These are phyloP conservation scores for Myotis vivesi DNA, from an alignment of 2,797 vertebrate genomes.

Conservation along the genomic window DNA sequence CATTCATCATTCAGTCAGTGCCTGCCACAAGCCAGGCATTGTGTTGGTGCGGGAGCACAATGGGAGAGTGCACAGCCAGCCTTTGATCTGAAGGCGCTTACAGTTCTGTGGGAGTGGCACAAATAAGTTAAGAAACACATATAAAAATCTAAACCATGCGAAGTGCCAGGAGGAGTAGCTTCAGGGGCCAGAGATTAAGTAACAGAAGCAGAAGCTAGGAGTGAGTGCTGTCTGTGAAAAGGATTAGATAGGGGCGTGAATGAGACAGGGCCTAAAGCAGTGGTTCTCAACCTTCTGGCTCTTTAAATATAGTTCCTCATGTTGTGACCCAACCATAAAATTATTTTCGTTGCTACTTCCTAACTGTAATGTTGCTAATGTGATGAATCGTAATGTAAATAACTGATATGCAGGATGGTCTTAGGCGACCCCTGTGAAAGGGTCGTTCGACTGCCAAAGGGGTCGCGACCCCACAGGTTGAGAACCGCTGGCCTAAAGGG, in stretches of 20 bases:
- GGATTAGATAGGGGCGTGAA: not conserved
- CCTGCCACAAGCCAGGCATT: not conserved
- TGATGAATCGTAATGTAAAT: too few species aligned
- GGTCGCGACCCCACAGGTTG: too few species aligned
- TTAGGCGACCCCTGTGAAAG: too few species aligned
- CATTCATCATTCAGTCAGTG: not conserved
- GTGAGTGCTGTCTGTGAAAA: not conserved
- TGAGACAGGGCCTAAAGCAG: not conserved
- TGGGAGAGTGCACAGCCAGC: not conserved
- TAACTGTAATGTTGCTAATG: too few species aligned
- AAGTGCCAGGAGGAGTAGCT: not conserved
- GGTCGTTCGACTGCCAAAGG: too few species aligned
- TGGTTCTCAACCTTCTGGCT: too few species aligned
- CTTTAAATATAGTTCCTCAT: too few species aligned
- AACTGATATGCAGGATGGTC: too few species aligned
- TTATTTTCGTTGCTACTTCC: too few species aligned
- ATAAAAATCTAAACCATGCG: not conserved
- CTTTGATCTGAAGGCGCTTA: not conserved
- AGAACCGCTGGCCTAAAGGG: not conserved
- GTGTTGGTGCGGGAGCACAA: not conserved
- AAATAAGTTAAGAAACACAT: not conserved
- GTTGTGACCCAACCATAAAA: too few species aligned
- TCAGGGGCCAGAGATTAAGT: not conserved
- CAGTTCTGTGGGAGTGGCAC: not conserved
- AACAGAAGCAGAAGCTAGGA: not conserved